These are phyloP conservation scores for Andrena fulva DNA, from an alignment of 2,888 invertebrate genomes.

Conservation along the genomic window DNA sequence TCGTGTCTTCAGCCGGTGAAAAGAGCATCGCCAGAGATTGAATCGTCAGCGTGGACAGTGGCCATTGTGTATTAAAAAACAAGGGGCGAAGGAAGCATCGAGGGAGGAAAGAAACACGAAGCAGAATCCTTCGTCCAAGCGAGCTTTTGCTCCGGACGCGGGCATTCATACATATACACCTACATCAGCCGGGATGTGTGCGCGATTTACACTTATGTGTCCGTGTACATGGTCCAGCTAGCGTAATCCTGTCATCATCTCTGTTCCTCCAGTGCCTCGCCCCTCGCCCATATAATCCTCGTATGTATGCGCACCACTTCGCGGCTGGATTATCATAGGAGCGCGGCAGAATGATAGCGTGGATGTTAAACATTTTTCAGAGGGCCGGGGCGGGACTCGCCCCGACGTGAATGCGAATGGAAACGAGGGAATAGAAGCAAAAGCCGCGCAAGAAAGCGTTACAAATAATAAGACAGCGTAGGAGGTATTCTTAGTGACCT, in stretches of 20 bases:
- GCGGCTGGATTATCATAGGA: slow-evolving; percentile 63
- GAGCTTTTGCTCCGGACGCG: slow-evolving; percentile 39
- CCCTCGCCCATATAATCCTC: slow-evolving; percentile 15
- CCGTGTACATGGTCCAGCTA: slow-evolving; percentile 30
- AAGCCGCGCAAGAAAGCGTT: slow-evolving; percentile 19
- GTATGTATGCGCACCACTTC: slow-evolving; percentile 47
- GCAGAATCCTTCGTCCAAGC: slow-evolving; percentile 33
- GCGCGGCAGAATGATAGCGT: slow-evolving; percentile 47
- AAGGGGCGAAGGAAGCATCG: slow-evolving; percentile 2
- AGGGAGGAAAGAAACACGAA: slow-evolving; percentile 34
- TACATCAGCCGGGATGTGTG: slow-evolving; percentile 24
- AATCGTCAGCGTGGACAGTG: slow-evolving; percentile 57
- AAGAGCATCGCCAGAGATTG: slow-evolving; percentile 34
- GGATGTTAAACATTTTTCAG: slow-evolving; percentile 59
- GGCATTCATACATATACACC: slow-evolving; percentile 46
- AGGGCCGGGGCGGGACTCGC: slow-evolving; percentile 30
- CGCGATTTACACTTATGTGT: slow-evolving; percentile 43
- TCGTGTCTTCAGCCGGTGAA: slow-evolving; percentile 6
- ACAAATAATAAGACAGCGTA: not conserved
- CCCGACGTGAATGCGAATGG: slow-evolving; percentile 19
- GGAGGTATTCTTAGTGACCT: slow-evolving; percentile 1
- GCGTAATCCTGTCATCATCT: slow-evolving; percentile 55
- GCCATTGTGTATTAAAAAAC: slow-evolving; percentile 34
- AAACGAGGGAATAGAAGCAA: slow-evolving; percentile 38
- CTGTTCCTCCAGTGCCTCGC: slow-evolving; percentile 25